Evolutionary conservation across 1,140 invertebrate genomes (phyloP).

Genomic region (Drosophila tropicalis): DNA sequence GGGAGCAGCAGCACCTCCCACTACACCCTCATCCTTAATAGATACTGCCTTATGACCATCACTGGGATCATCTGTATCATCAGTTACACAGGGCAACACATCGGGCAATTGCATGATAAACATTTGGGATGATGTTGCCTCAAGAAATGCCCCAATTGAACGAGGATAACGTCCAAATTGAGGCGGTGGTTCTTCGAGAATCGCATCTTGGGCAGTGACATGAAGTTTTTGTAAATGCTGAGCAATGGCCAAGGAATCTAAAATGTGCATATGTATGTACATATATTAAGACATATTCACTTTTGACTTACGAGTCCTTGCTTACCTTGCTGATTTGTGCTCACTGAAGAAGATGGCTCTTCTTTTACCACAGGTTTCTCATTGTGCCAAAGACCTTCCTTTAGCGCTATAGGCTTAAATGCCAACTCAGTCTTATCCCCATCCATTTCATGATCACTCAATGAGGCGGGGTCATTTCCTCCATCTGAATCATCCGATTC

Average conservation of each 20-base stretch:
- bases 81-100: constrained; percentile 83
- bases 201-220: constrained; percentile 30
- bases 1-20: constrained; percentile 2
- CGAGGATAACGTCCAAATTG: constrained; percentile 71
- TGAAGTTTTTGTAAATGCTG: constrained; percentile 56
- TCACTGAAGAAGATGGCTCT: not conserved
- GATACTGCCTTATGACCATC: constrained; percentile 10
- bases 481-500: constrained; percentile 57
- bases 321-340: constrained; percentile 30
- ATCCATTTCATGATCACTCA: constrained; percentile 50
- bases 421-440: constrained; percentile 76
- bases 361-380: constrained; percentile 59
- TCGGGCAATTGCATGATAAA: constrained; percentile 83
- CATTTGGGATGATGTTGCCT: constrained; percentile 56
- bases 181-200: constrained; percentile 54
- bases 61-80: constrained; percentile 45
- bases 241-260: constrained; percentile 54
- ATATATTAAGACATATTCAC: not conserved
- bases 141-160: constrained; percentile 60
- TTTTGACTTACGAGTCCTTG: not conserved
- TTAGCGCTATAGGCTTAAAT: constrained; percentile 62
- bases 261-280: not conserved
- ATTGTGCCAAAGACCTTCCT: constrained; percentile 68
- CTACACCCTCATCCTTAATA: constrained; percentile 12
- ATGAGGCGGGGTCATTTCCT: constrained; percentile 41